Conservation (phyloP, 2,888 invertebrate species). For the Apodemia duryi region DNA sequence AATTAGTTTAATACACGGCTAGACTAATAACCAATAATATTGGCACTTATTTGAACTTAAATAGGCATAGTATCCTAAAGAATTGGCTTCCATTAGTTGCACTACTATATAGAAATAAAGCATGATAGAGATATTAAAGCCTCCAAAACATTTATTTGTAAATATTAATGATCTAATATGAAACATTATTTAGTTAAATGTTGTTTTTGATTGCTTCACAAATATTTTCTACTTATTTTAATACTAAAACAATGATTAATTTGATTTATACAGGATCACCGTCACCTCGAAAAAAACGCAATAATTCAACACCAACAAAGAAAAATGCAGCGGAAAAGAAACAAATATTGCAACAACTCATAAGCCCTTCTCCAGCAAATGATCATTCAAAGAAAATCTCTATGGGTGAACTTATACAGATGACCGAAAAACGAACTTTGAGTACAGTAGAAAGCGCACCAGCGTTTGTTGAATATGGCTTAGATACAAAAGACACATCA, state of each 20-base stretch:
- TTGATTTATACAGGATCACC: constrained; percentile 81
- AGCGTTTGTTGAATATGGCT: constrained; percentile 65
- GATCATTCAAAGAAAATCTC: constrained; percentile 82
- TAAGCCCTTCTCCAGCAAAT: constrained; percentile 83
- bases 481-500: constrained; percentile 80
- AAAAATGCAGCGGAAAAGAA: constrained; percentile 88
- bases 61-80: constrained; percentile 52
- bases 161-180: constrained; percentile 39
- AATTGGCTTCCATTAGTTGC: constrained; percentile 70
- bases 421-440: constrained; percentile 81
- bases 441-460: constrained; percentile 72
- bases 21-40: constrained; percentile 29
- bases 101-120: constrained; percentile 41
- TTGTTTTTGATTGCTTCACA: constrained; percentile 36
- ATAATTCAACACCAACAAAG: constrained; percentile 88
- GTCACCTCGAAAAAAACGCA: constrained; percentile 87
- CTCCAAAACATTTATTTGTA: constrained; percentile 30
- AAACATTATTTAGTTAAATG: constrained; percentile 48
- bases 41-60: constrained; percentile 42
- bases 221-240: background rate
- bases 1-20: constrained; percentile 22
- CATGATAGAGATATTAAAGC: constrained; percentile 45
- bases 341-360: constrained; percentile 88
- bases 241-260: background rate
- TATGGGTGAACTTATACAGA: constrained; percentile 86